These are phyloP conservation scores for Leptopilina boulardi DNA, from an alignment of 1,140 invertebrate genomes.

Conservation along the genomic window DNA sequence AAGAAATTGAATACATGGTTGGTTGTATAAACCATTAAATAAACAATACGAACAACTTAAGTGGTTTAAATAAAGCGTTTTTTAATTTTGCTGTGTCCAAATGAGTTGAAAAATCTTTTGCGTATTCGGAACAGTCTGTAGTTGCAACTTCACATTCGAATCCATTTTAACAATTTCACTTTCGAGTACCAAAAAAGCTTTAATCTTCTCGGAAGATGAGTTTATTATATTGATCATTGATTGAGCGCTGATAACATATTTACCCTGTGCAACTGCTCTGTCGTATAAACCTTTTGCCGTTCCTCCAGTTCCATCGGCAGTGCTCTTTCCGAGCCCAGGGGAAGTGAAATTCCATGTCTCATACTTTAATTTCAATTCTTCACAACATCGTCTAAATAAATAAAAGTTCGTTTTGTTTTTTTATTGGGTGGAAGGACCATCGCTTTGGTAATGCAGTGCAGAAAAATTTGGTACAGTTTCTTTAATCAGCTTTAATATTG, in stretches of 20 bases:
- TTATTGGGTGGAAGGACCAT: too few species aligned
- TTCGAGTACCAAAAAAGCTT: too few species aligned
- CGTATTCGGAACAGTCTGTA: conserved; percentile 49
- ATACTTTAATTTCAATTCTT: too few species aligned
- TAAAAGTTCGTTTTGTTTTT: too few species aligned
- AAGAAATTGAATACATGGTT: conserved; percentile 26
- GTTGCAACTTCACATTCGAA: too few species aligned
- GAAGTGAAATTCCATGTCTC: too few species aligned
- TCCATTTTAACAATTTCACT: too few species aligned
- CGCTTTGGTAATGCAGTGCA: conserved; percentile 42
- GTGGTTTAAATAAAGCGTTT: conserved; percentile 32
- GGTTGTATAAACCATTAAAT: conserved; percentile 3
- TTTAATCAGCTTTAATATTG: conserved; percentile 53
- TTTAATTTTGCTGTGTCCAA: background rate
- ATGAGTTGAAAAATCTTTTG: conserved; percentile 52
- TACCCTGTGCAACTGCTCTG: conserved; percentile 59
- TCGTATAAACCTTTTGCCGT: too few species aligned
- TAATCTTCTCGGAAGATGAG: too few species aligned
- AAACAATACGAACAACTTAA: conserved; percentile 36
- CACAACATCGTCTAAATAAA: too few species aligned
- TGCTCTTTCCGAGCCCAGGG: too few species aligned
- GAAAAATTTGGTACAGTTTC: conserved; percentile 1
- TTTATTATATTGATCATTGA: conserved; percentile 36
- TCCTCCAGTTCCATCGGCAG: too few species aligned
- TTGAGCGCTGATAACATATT: conserved; percentile 57